Percentiles rank a stretch among this genome's conserved stretches.
These are phyloP conservation scores for Rhinoraja longicauda DNA, from an alignment of 2,797 vertebrate species.

Conservation along the genomic window DNA sequence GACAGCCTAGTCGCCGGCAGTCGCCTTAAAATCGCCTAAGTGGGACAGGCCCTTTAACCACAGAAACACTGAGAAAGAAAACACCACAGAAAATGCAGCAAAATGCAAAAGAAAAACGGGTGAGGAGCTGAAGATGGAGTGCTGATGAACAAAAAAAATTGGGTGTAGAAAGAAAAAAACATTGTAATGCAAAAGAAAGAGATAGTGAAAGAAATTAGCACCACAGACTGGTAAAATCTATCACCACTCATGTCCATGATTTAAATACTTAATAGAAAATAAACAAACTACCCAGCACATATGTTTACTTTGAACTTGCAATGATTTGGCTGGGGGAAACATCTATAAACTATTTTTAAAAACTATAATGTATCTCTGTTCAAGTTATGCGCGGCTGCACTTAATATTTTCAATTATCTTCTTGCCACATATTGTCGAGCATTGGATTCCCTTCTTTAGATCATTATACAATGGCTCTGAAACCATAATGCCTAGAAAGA, in stretches of 20 bases:
- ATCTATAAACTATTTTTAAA: not conserved
- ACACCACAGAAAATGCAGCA: not conserved
- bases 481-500: not conserved
- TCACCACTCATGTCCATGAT: not conserved
- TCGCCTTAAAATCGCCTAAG: too few relatives aligned
- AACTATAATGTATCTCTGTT: not conserved
- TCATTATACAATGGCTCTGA: not conserved
- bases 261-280: not conserved
- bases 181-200: not conserved
- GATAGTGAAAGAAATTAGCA: not conserved
- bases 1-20: too few relatives aligned
- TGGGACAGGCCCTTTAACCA: too few relatives aligned
- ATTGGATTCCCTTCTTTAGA: constrained; percentile 4
- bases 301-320: not conserved
- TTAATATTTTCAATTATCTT: constrained; percentile 16
- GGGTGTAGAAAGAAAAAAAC: not conserved
- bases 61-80: not conserved
- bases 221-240: not conserved
- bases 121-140: not conserved
- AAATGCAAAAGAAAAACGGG: not conserved
- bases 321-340: not conserved
- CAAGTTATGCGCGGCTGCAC: not conserved
- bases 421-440: not conserved
- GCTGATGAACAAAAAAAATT: not conserved
- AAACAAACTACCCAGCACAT: not conserved